Percentiles rank a stretch among this genome's conserved stretches.
phyloP scores from a whole-genome alignment of 2,113 vertebrate genomes.

The Alces alces region DNA sequence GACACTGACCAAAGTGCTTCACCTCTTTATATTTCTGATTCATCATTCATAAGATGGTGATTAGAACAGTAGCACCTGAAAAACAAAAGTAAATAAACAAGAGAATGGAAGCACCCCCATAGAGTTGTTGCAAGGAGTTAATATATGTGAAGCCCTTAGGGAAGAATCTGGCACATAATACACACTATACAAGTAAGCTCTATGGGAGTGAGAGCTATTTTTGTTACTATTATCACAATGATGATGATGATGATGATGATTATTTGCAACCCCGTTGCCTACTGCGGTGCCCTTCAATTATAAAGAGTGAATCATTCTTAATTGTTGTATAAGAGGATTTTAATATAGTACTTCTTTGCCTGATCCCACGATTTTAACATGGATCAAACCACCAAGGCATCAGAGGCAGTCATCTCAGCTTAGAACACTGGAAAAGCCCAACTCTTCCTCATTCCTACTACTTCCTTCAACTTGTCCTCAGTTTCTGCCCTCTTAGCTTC shows the following conservation, averaged over 20 bases:
- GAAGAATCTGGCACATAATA: not conserved
- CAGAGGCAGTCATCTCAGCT: not conserved
- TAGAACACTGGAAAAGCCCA: not conserved
- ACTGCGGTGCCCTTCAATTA: conserved; percentile 36
- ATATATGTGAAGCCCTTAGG: not conserved
- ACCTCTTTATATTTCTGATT: not conserved
- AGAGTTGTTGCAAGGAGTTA: not conserved
- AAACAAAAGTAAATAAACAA: not conserved
- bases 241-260: conserved; percentile 36
- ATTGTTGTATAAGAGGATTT: conserved; percentile 30
- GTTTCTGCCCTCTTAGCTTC: not conserved
- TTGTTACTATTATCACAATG: conserved; percentile 21
- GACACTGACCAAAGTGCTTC: not conserved
- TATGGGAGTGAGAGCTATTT: not conserved
- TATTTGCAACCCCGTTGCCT: conserved; percentile 33
- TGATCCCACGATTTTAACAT: not conserved
- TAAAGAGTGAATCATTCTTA: conserved; percentile 39
- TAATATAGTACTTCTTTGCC: conserved; percentile 16
- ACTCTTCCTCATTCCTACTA: not conserved
- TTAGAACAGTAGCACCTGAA: not conserved
- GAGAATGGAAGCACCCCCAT: not conserved
- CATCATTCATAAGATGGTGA: not conserved
- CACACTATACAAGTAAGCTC: not conserved
- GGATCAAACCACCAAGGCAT: not conserved
- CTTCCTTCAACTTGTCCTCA: not conserved